Conservation (phyloP, 2,113 vertebrate species). For the Bos indicus region DNA sequence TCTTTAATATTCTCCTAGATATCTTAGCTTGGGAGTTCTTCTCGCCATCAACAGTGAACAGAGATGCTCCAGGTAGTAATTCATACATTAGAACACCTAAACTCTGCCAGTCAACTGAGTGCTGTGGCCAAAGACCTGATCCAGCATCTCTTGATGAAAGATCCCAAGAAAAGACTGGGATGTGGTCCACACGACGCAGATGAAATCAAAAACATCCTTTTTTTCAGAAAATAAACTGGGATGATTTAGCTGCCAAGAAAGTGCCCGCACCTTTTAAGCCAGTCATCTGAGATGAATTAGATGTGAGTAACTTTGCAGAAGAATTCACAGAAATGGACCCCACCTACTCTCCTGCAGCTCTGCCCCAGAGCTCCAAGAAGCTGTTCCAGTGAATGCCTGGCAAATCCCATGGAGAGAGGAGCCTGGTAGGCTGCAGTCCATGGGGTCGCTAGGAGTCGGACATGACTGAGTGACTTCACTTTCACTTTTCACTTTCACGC, state of each 20-base stretch:
- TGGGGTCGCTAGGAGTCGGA: too few relatives aligned
- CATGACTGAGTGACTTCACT: too few relatives aligned
- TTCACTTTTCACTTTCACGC: too few relatives aligned
- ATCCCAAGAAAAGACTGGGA: conserved; percentile 94
- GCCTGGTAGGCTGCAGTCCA: too few relatives aligned
- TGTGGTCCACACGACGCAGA: conserved; percentile 90
- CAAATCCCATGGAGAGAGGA: too few relatives aligned
- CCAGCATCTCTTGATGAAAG: conserved; percentile 91
- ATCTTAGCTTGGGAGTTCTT: too few relatives aligned
- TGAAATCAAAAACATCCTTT: conserved; percentile 95
- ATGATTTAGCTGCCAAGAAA: conserved; percentile 95
- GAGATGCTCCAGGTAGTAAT: too few relatives aligned
- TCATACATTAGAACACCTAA: too few relatives aligned
- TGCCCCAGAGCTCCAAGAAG: conserved; percentile 94
- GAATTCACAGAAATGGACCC: conserved; percentile 99
- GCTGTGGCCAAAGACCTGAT: conserved; percentile 93
- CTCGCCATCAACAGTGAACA: too few relatives aligned
- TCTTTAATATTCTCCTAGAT: too few relatives aligned
- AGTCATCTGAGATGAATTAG: conserved; percentile 94
- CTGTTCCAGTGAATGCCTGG: conserved; percentile 87
- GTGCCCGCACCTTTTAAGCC: conserved; percentile 95
- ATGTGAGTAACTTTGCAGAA: conserved; percentile 98
- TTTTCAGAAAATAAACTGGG: conserved; percentile 98
- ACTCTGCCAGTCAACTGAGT: conserved; percentile 72
- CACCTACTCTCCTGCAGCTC: conserved; percentile 95